Percentiles rank a stretch among this genome's conserved stretches.
Evolutionary conservation across 2,113 vertebrate species (phyloP).

Genomic region (Grallaria varia): DNA sequence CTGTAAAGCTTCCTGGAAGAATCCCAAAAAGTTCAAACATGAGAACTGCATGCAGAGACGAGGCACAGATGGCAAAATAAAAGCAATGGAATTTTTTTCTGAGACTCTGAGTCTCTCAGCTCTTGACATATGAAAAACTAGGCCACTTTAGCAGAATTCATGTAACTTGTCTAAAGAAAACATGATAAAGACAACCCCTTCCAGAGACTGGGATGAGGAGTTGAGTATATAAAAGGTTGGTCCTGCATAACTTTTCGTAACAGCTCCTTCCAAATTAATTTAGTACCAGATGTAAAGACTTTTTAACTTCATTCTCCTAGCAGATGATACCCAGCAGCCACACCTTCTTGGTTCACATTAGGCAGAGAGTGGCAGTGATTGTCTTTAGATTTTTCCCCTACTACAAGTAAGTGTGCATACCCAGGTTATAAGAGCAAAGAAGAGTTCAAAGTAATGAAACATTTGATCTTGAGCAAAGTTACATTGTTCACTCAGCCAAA

Average conservation of each 20-base stretch:
- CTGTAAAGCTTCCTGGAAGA: background rate
- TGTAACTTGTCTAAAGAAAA: background rate
- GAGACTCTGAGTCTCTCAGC: background rate
- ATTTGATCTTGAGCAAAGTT: background rate
- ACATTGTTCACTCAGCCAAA: background rate
- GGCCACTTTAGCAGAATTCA: background rate
- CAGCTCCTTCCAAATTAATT: background rate
- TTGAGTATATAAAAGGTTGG: background rate
- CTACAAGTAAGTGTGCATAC: background rate
- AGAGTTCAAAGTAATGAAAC: background rate
- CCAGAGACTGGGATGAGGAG: background rate
- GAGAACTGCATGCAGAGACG: background rate
- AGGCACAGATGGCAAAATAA: slow-evolving; percentile 38
- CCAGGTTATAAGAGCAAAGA: background rate
- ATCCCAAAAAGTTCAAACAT: background rate
- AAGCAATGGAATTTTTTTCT: background rate
- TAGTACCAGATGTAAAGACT: background rate
- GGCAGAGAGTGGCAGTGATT: background rate
- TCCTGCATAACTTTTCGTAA: background rate
- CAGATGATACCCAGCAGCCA: background rate
- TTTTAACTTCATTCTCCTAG: background rate
- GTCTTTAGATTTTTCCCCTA: background rate
- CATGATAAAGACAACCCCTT: background rate
- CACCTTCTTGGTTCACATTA: background rate
- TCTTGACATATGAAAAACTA: background rate